These are phyloP conservation scores for Aphaenogaster floridana DNA, from an alignment of 1,140 invertebrate genomes.

Conservation along the genomic window DNA sequence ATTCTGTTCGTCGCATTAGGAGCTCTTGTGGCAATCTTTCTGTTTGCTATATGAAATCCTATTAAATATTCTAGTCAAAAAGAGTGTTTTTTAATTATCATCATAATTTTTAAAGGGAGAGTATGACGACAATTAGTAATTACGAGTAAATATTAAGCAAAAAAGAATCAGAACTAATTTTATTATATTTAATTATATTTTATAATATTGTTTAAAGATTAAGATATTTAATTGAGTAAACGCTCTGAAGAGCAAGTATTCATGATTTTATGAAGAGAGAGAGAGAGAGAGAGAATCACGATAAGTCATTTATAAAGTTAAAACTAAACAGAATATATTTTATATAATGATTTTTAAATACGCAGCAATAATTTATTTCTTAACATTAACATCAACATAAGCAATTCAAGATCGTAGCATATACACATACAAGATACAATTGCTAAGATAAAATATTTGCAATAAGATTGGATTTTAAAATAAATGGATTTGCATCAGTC, in stretches of 20 bases:
- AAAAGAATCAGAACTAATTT: background rate
- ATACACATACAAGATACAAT: background rate
- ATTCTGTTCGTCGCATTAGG: constrained; percentile 25
- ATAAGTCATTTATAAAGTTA: background rate
- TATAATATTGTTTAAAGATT: background rate
- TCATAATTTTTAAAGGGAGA: background rate
- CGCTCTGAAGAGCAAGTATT: background rate
- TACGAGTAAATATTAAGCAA: background rate
- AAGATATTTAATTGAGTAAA: constrained; percentile 7
- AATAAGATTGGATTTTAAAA: constrained; percentile 5
- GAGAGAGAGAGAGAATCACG: background rate
- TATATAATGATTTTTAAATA: constrained; percentile 17
- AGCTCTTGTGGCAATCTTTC: background rate
- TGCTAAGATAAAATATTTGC: background rate
- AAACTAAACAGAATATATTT: background rate
- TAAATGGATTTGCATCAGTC: background rate
- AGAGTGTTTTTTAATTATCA: constrained; percentile 15
- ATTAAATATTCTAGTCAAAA: constrained; percentile 45
- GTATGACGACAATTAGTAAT: background rate
- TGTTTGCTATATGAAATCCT: background rate
- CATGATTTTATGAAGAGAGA: background rate
- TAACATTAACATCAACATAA: background rate
- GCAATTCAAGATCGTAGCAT: background rate
- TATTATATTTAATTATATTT: background rate
- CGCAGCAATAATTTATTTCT: constrained; percentile 4